Percentiles rank a stretch among this genome's conserved stretches.
These are phyloP conservation scores for Candidula unifasciata DNA, from an alignment of 2,888 invertebrate genomes.

Conservation along the genomic window DNA sequence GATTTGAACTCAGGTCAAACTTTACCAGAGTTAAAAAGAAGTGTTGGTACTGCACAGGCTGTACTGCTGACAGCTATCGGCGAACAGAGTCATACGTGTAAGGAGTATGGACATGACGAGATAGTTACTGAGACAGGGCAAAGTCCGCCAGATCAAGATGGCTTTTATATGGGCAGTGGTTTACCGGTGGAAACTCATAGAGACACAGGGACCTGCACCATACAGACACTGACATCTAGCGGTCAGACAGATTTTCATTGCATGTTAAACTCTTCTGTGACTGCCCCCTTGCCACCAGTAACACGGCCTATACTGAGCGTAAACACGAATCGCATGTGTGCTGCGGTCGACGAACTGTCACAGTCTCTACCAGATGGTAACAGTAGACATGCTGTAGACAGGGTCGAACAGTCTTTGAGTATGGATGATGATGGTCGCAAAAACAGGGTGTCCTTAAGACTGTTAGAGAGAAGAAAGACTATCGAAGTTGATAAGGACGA, in stretches of 20 bases:
- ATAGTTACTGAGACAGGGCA: neutral
- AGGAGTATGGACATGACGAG: no score
- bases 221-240: no score
- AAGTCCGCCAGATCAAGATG: neutral
- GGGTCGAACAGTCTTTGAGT: slow-evolving; percentile 12
- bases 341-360: neutral
- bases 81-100: no score
- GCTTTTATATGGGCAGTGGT: neutral
- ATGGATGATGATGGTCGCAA: slow-evolving; percentile 21
- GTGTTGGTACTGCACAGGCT: no score
- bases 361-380: neutral
- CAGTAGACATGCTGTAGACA: neutral
- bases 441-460: slow-evolving; percentile 1
- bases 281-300: neutral
- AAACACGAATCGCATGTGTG: no score
- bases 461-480: slow-evolving; percentile 38
- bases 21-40: no score
- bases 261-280: neutral
- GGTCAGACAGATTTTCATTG: no score
- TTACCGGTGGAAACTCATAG: neutral
- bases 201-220: no score
- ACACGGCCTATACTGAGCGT: neutral
- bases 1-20: no score
- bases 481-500: slow-evolving; percentile 36
- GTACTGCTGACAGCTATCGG: no score